Conservation (phyloP, 2,888 invertebrate genomes). For the Omphaloscelis lunosa region DNA sequence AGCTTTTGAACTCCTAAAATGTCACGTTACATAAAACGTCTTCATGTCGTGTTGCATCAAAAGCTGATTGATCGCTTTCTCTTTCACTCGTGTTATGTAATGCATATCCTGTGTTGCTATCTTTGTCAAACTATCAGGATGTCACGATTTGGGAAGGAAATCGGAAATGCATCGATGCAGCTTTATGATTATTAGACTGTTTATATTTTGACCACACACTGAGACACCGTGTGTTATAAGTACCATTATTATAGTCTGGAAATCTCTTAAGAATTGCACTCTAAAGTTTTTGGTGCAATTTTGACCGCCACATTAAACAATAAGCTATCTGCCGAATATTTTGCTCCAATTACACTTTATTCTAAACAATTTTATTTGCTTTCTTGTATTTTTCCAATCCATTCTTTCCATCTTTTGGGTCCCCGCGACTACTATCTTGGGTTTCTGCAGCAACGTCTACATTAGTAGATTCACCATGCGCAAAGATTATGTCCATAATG, state of each 20-base stretch:
- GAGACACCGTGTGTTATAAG: neutral
- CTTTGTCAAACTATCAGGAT: constrained; percentile 57
- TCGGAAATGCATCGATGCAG: constrained; percentile 63
- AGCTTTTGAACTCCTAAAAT: constrained; percentile 59
- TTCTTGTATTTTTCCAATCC: neutral
- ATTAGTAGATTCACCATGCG: too few species aligned
- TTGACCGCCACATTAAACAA: neutral
- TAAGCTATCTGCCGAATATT: neutral
- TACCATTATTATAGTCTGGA: too few species aligned
- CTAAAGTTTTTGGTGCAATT: neutral
- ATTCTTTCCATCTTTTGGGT: neutral
- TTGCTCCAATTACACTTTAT: neutral
- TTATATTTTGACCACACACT: constrained; percentile 43
- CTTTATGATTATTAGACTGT: neutral
- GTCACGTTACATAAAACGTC: constrained; percentile 63
- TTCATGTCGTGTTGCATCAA: constrained; percentile 55
- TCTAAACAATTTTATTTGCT: neutral
- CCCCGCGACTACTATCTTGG: neutral
- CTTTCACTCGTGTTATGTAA: constrained; percentile 66
- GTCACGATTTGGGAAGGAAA: constrained; percentile 62
- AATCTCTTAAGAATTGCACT: neutral
- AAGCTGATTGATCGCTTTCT: constrained; percentile 65
- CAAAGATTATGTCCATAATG: neutral
- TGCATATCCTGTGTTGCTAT: constrained; percentile 53
- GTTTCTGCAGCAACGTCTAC: neutral